Base-by-base conservation (phyloP, 1,140 invertebrate genomes). In the Lepidostoma basale region DNA sequence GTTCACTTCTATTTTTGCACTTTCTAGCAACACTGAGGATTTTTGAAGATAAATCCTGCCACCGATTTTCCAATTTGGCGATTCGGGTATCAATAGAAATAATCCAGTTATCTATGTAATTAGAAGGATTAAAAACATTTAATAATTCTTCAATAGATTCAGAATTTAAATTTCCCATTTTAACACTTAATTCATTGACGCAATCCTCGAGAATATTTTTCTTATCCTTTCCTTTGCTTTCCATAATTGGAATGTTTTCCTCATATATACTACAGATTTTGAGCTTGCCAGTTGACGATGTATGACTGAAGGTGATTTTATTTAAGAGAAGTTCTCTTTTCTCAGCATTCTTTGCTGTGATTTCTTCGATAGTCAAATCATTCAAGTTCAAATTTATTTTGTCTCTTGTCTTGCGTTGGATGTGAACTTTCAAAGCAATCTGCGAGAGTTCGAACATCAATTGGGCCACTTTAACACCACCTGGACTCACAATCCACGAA, bases 391-490 rank as follows among this genome's bases (percentile, higher is more conserved):
- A 40, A 26, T 67, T 39, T 9, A 49, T 12, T 0, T 14, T n/a
- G 9, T 52, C 52, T 54, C 42, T 36, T 42, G n/a, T 39, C 5
- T 56, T 47, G n/a, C 36, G 58, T 45, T 23, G 44, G n/a, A 72
- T 64, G 14, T 54, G 44, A 18, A 68, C 47, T 39, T 69, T 54
- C 0, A 72, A 14, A 6, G 70, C 70, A 1, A 72, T 63, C 28
- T 69, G 70, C 6, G 70, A 62, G 6, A 72, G 59, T 63, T 72
- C 54, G 52, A 66, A 69, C 54, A 72, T 40, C 25, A 72, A 44
- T 63, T 67, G 69, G 0, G 59, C 28, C 4, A 72, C 67, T 67
- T 72, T 72, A 30, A 30, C 20, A 20, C 70, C 70, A 1, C 70
- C 67, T 39, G 70, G 54, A 23, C 58, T 66, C 3, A 69, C 70